Base-by-base conservation (phyloP, 2,113 vertebrate genomes). In the Taurulus bubalis region DNA sequence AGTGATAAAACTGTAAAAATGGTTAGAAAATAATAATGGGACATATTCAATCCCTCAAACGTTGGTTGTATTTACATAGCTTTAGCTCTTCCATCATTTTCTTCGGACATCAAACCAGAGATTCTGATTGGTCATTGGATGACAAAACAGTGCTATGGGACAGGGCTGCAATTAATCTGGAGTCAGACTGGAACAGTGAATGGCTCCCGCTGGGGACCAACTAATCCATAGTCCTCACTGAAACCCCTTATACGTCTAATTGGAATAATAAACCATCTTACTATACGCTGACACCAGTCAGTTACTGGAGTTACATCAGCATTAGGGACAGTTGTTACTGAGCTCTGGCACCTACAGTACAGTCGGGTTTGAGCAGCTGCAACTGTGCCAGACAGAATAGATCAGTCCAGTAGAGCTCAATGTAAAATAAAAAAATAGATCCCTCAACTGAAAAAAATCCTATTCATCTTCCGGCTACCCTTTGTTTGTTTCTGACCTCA, bases 201-300 rank as follows among this genome's bases (percentile, higher is more conserved):
- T 83, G 68, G 75, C 40, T 82, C 83, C 47, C 76, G 30, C 26
- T 75, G 56, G 30, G 22, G 38, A 83, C 53, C 18, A 69, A 53
- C 45, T 71, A 72, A 88, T 91, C 77, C 76, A 77, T 80, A 77
- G 64, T 40, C 63, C 42, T 81, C 71, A 86, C 30, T 89, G 64
- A 85, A 88, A 84, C 28, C 64, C 71, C 53, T 80, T 62, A 71
- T 53, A 71, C 40, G 72, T 45, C 80, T 82, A 83, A 87, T 73
- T 83, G 76, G 83, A 89, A 87, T 85, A 80, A 84, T 90, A 87
- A 82, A 87, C 65, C 12, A 79, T 86, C 58, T 67, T 51, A 65
- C 70, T 76, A 55, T 72, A 68, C 6, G 32, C 64, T 83, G 82
- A 83, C 84, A 91, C n/a, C 67, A 80, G 42, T 75, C 82, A 76